Evolutionary conservation across 2,113 vertebrate genomes (phyloP), one percentile per base, ranked within the genome.

Genomic region (Lophochroa leadbeateri): DNA sequence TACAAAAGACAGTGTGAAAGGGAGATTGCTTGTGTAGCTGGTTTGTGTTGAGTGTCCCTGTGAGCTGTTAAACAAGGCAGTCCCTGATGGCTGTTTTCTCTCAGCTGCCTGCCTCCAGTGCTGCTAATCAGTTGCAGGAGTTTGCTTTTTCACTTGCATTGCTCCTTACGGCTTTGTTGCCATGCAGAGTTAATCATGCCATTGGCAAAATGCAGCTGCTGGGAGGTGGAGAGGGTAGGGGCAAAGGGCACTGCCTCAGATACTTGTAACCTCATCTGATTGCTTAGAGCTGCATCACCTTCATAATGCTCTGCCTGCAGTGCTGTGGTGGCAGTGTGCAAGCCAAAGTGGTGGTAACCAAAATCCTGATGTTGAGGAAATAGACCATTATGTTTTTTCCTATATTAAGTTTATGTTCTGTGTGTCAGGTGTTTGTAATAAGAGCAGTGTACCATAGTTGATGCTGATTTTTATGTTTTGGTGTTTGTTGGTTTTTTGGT

Each of bases 301-400:
- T 47, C 6, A 0, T 9, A 53, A 27, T 2, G 1, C 29, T 25
- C 28, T 46, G 10, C 25, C 31, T 41, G 6, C 0, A 0, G 47
- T 6, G 20, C 37, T 1, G 17, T 43, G 27, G 37, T 57, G n/a
- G 67, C 57, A 23, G 7, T 3, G 13, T 31, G 39, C 1, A 1
- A 68, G 25, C 33, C 52, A 3, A 37, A 84, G 41, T 3, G 5
- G 25, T 27, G 29, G 35, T 23, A 43, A n/a, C 44, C 41, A 13
- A 50, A 74, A 29, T 37, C 28, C 13, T 41, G n/a, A 20, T 2
- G 0, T 2, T 25, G 25, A 46, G 17, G 24, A 69, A 81, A 24
- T 4, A 63, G 9, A 2, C 6, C 2, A 1, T n/a, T 24, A 3
- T 0, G 11, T 29, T 13, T 55, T 69, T 46, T 68, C 33, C 33